These are phyloP conservation scores for Myiotriccus ornatus DNA, from an alignment of 2,797 vertebrate genomes.

Conservation along the genomic window DNA sequence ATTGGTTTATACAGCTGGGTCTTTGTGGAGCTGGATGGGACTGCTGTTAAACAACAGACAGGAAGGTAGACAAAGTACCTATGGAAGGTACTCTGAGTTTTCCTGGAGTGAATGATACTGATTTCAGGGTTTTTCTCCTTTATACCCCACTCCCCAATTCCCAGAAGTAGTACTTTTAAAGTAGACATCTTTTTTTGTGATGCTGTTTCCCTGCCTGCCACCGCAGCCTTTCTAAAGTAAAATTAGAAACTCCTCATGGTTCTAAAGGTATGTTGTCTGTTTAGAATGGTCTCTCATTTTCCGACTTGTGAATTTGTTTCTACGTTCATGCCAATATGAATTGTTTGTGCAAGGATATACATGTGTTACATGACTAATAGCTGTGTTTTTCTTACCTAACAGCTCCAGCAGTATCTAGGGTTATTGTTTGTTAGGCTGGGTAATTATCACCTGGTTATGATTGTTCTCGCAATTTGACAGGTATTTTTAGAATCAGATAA, in stretches of 20 bases:
- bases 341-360: background rate
- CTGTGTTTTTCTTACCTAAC: background rate
- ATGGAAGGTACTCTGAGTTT: background rate
- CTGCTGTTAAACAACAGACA: conserved; percentile 14
- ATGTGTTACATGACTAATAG: background rate
- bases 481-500: background rate
- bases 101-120: background rate
- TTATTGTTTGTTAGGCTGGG: background rate
- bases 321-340: background rate
- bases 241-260: background rate
- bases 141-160: background rate
- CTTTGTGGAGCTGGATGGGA: conserved; percentile 63
- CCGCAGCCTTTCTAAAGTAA: background rate
- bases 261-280: too few relatives aligned
- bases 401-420: background rate
- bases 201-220: background rate
- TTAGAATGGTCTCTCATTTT: background rate
- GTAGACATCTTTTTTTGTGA: background rate
- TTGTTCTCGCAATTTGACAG: background rate
- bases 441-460: background rate
- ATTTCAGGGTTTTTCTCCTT: background rate
- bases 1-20: conserved; percentile 89
- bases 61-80: conserved; percentile 48
- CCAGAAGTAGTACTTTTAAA: background rate
- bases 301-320: background rate